phyloP scores from a whole-genome alignment of 1,140 invertebrate genomes.

The Aphis craccivora region DNA sequence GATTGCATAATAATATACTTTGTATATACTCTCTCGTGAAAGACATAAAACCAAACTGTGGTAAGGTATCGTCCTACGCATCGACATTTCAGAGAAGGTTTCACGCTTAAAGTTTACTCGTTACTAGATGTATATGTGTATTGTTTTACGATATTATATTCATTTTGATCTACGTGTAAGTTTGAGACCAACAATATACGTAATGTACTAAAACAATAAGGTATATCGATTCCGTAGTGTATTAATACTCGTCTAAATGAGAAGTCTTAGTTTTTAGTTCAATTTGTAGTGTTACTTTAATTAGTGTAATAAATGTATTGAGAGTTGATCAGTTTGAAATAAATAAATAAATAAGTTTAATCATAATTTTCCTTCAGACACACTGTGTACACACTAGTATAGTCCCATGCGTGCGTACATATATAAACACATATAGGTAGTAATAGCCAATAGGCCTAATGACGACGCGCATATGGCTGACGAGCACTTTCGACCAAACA shows the following conservation, averaged over 20 bases:
- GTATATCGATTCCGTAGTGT: not conserved
- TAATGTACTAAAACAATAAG: not conserved
- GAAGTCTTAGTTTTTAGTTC: not conserved
- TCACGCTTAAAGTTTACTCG: not conserved
- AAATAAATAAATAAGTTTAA: not conserved
- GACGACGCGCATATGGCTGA: not conserved
- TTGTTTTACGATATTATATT: not conserved
- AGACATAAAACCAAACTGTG: not conserved
- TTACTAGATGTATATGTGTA: not conserved
- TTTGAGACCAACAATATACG: not conserved
- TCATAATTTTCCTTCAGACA: not conserved
- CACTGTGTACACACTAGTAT: not conserved
- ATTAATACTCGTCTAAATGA: not conserved
- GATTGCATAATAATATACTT: not conserved
- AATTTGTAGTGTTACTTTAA: too few species aligned
- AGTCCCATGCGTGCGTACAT: not conserved
- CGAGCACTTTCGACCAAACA: not conserved
- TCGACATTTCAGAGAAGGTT: not conserved
- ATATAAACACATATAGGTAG: not conserved
- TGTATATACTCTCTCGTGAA: not conserved
- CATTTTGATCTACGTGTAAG: not conserved
- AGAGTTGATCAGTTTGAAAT: too few species aligned
- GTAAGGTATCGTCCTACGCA: not conserved
- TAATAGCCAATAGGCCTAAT: conserved; percentile 2
- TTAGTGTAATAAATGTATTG: not conserved